Percentiles rank a stretch among this genome's conserved stretches.
Evolutionary conservation across 2,888 invertebrate genomes (phyloP).

Genomic region (Carterocephalus palaemon): DNA sequence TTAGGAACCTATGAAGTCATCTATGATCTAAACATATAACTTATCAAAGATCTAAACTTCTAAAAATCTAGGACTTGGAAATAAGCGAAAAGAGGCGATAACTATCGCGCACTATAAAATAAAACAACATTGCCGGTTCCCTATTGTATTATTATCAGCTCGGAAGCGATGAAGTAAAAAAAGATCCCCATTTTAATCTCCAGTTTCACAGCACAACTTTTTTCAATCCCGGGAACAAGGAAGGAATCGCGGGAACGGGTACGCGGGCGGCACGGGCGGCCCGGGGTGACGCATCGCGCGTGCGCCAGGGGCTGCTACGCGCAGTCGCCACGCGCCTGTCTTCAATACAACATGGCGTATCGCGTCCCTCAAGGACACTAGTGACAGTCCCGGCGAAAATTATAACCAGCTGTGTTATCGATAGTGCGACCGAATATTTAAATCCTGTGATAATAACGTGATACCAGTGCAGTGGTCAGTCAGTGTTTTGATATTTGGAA

Average conservation of each 20-base stretch:
- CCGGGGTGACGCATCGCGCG: constrained; percentile 64
- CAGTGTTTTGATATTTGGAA: constrained; percentile 42
- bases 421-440: constrained; percentile 35
- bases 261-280: constrained; percentile 36
- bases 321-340: constrained; percentile 76
- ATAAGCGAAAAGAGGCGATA: too few species aligned
- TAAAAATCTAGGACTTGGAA: too few species aligned
- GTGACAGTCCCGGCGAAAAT: constrained; percentile 62
- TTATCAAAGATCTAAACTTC: too few species aligned
- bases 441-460: constrained; percentile 45
- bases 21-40: too few species aligned
- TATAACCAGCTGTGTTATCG: constrained; percentile 42
- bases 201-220: constrained; percentile 6
- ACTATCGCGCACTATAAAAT: constrained; percentile 1
- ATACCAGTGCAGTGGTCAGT: constrained; percentile 44
- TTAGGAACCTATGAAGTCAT: too few species aligned
- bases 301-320: constrained; percentile 64
- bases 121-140: too few species aligned
- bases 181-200: constrained; percentile 31
- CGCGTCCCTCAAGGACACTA: constrained; percentile 65
- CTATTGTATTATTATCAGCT: constrained; percentile 16
- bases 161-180: constrained; percentile 33
- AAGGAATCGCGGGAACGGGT: constrained; percentile 37
- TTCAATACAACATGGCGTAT: constrained; percentile 66
- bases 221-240: constrained; percentile 37